Percentiles rank a stretch among this genome's conserved stretches.
Conservation (phyloP, 2,888 invertebrate species). For the Polyploca ridens region DNA sequence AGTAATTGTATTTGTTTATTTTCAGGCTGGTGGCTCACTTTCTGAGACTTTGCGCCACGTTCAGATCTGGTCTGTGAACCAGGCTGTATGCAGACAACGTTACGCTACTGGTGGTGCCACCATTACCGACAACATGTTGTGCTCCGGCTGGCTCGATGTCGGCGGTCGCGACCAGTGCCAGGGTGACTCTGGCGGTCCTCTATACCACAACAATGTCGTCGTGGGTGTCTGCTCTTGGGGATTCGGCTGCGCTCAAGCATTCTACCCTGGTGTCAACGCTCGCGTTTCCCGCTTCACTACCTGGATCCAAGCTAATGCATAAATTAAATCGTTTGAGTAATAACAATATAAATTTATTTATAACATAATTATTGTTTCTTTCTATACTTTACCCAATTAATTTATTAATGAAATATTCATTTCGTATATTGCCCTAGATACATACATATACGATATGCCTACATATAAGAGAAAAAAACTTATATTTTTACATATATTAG, state of each 20-base stretch:
- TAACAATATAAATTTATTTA: not conserved
- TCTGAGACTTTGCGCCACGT: constrained; percentile 50
- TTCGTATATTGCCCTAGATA: no score
- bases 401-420: not conserved
- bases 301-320: constrained; percentile 55
- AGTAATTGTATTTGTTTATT: constrained; percentile 10
- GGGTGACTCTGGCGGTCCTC: constrained; percentile 63
- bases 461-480: no score
- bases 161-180: constrained; percentile 68
- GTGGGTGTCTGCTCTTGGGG: constrained; percentile 62
- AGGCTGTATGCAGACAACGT: constrained; percentile 35
- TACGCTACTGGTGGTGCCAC: constrained; percentile 28
- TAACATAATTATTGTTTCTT: not conserved
- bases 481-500: no score
- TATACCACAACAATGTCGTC: constrained; percentile 50
- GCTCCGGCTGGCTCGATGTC: constrained; percentile 54
- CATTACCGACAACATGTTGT: constrained; percentile 52
- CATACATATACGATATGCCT: no score
- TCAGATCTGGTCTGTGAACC: constrained; percentile 50
- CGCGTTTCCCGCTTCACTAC: constrained; percentile 49
- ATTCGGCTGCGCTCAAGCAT: constrained; percentile 39
- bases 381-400: not conserved
- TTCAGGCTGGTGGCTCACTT: constrained; percentile 31
- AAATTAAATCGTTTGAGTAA: constrained; percentile 19
- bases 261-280: constrained; percentile 56